Evolutionary conservation across 2,113 vertebrate genomes (phyloP).

Genomic region (Xenus cinereus): DNA sequence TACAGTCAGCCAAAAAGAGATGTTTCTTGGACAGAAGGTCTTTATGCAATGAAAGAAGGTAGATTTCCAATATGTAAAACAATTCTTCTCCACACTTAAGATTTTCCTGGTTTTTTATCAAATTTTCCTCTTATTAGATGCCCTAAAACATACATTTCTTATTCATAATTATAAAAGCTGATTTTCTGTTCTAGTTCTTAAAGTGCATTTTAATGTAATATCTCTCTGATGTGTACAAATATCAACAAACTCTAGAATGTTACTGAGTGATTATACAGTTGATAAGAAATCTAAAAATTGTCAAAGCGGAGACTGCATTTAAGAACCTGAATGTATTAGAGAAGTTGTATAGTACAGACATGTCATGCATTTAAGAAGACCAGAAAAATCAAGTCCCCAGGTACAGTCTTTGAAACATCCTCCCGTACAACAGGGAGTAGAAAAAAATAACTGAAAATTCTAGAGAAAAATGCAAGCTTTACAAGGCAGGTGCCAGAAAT

Average conservation of each 20-base stretch:
- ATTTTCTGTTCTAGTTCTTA: background rate
- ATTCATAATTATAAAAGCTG: background rate
- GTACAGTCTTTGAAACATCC: background rate
- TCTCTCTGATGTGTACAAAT: background rate
- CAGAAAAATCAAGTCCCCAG: background rate
- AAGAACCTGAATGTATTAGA: background rate
- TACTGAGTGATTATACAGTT: background rate
- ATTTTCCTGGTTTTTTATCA: background rate
- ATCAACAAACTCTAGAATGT: background rate
- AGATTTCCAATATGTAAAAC: background rate
- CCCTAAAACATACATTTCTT: background rate
- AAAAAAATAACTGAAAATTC: background rate
- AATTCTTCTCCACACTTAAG: background rate
- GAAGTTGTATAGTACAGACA: background rate
- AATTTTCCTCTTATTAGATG: background rate
- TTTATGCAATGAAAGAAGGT: background rate
- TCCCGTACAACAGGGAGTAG: background rate
- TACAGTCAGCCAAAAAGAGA: background rate
- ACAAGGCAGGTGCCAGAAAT: background rate
- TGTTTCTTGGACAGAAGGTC: background rate
- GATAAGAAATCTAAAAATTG: background rate
- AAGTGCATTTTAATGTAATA: background rate
- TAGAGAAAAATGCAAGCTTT: background rate
- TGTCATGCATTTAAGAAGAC: background rate
- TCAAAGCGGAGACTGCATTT: background rate